A percentile compares a stretch with the other conserved stretches of the same genome.
These are phyloP conservation scores for Lithosia quadra DNA, from an alignment of 2,888 invertebrate species.

Conservation along the genomic window DNA sequence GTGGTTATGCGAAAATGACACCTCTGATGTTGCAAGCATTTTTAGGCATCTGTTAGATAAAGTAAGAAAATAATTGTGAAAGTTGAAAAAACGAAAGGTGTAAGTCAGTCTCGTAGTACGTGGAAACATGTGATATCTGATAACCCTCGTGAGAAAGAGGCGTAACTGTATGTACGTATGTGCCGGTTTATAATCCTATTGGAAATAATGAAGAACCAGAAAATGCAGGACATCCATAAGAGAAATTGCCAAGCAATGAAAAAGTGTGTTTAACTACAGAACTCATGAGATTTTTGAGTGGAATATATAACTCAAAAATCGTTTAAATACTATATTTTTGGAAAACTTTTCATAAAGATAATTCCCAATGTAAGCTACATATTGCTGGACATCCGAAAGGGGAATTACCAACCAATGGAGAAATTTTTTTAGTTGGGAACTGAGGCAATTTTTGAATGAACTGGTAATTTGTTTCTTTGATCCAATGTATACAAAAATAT, in stretches of 20 bases:
- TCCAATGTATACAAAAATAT: neutral
- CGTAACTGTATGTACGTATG: neutral
- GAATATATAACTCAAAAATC: neutral
- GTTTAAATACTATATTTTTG: neutral
- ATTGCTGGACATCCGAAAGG: neutral
- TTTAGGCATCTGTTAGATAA: neutral
- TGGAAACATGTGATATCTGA: neutral
- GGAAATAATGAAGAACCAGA: too few relatives aligned
- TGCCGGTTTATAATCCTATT: neutral
- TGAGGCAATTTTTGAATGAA: neutral
- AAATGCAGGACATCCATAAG: neutral
- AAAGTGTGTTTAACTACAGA: neutral
- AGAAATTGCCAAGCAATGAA: neutral
- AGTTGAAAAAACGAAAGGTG: neutral
- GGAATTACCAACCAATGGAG: neutral
- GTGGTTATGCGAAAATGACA: neutral
- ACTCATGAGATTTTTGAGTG: neutral
- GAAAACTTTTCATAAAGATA: neutral
- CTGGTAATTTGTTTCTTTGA: neutral
- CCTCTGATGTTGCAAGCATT: conserved; percentile 1
- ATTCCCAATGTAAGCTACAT: neutral
- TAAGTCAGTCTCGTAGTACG: neutral
- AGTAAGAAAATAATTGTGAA: neutral
- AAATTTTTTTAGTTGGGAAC: neutral
- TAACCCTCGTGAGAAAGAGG: neutral